Evolutionary conservation across 2,797 vertebrate species (phyloP), one percentile per base, ranked within the genome.

Genomic region (Tinamus major): DNA sequence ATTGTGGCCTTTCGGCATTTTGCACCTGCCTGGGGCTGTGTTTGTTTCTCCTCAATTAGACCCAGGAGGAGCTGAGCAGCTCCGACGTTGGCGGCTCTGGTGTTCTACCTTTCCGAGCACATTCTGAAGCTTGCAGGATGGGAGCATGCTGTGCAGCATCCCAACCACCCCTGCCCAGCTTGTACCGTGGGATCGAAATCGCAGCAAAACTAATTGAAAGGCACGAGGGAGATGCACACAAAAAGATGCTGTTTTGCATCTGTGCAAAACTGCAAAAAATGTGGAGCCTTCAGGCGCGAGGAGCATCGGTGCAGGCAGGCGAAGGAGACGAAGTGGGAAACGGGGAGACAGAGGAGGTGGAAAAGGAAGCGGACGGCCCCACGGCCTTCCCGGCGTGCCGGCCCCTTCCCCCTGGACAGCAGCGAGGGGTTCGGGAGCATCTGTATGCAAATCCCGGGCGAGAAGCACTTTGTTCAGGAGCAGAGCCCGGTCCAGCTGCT

Each of bases 381-480:
- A 69, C 85, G 79, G 78, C 87, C 67, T 86, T 39, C 55, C 92
- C 74, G 5, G 2, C 79, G 26, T 44, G 5, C 6, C 4, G n/a
- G 63, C 61, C 86, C 95, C 89, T 83, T 87, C 87, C 94, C 93
- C 75, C 83, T 91, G 33, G 3, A 9, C 1, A 4, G 87, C 37
- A 13, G 75, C 11, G 83, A 90, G 95, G 93, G 93, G 96, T 97
- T 86, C 91, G 94, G 89, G 96, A 95, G 97, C 98, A 99, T 99
- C 98, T 99, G 98, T 99, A 99, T 99, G 99, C 98, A 99, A 99
- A 99, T 99, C 46, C 37, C 94, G 96, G 96, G 95, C 96, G 74
- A 86, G 87, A 77, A 42, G 58, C 69, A 93, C 82, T 95, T 96
- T 94, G 85, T 96, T 95, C 61, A 3, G 85, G 55, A 87, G 90